phyloP scores from a whole-genome alignment of 2,888 invertebrate genomes.

The Steinernema hermaphroditum region DNA sequence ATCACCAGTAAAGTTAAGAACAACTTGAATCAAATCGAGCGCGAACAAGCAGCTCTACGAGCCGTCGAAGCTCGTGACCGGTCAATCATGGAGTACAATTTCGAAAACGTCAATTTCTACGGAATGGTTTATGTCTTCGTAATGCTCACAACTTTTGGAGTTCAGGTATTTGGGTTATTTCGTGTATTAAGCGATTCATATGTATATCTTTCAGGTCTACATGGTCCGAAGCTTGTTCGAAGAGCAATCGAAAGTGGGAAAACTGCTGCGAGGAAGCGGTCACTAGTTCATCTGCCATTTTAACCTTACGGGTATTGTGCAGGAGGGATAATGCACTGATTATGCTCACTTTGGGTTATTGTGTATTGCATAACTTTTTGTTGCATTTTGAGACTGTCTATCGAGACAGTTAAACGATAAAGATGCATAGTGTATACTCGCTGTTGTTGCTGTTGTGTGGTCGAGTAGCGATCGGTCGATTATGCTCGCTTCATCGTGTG shows the following conservation, averaged over 20 bases:
- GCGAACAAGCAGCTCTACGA: constrained; percentile 69
- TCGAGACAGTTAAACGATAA: no score
- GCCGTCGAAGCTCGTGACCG: constrained; percentile 80
- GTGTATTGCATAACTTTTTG: no score
- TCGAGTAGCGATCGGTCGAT: no score
- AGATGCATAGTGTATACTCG: no score
- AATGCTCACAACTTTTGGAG: constrained; percentile 71
- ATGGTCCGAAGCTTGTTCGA: constrained; percentile 81
- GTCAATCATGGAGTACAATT: constrained; percentile 80
- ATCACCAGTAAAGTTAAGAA: constrained; percentile 65
- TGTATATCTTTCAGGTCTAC: constrained; percentile 70
- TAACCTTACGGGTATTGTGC: no score
- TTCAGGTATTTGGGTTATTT: constrained; percentile 44
- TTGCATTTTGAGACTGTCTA: no score
- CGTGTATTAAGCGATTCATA: no score
- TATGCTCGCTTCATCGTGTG: no score
- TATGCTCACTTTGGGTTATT: no score
- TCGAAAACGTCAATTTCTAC: constrained; percentile 79
- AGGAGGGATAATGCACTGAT: no score
- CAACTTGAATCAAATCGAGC: constrained; percentile 73
- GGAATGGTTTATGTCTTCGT: constrained; percentile 76
- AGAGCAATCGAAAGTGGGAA: constrained; percentile 66
- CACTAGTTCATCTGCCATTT: no score
- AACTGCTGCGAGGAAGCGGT: not conserved
- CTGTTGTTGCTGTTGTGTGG: no score